Evolutionary conservation across 1,140 invertebrate species (phyloP), one percentile per base, ranked within the genome.

Genomic region (Goniozus legneri): DNA sequence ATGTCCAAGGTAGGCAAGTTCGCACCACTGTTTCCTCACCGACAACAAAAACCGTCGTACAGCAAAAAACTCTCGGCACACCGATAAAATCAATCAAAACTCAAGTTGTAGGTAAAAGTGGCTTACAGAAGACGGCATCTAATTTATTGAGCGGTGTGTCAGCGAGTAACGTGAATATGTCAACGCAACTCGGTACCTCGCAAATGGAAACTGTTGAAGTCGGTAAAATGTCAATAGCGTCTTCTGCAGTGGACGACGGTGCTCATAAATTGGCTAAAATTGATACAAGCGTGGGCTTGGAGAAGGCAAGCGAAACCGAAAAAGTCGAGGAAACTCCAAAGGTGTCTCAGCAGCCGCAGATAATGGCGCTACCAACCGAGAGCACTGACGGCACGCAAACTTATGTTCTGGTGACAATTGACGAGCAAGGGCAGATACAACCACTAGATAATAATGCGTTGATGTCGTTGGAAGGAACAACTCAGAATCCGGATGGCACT

Each of bases 381-480:
- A 80, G 80, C 54, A 79, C 80, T 31, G 84, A 84, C 34, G 83
- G 82, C 0, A 80, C 81, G 0, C 79, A 83, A 34, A 81, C 82
- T 1, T 86, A 78, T 68, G 73, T 85, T 71, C 54, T 82, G 65
- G 60, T 86, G 48, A 77, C 79, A 20, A 75, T 85, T 1, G 83
- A 86, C 62, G 83, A 86, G 49, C 81, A 84, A 44, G 84, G 86
- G 31, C 82, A 83, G 41, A 79, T 85, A 22, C 84, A 82, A 31
- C 82, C 84, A 6, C 73, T 88, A 3, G 85, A 88, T 62, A 86
- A 86, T 47, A 83, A 84, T 47, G 78, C 83, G 0, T 65, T 87
- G 3, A 62, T 71, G 58, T 68, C 66, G 0, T 54, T 72, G 32
- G 69, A 71, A 48, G 73, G 66, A 20, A 63, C 62, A n/a, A 65